These are phyloP conservation scores for Sitta carolinensis DNA, from an alignment of 2,797 vertebrate genomes.

Conservation along the genomic window DNA sequence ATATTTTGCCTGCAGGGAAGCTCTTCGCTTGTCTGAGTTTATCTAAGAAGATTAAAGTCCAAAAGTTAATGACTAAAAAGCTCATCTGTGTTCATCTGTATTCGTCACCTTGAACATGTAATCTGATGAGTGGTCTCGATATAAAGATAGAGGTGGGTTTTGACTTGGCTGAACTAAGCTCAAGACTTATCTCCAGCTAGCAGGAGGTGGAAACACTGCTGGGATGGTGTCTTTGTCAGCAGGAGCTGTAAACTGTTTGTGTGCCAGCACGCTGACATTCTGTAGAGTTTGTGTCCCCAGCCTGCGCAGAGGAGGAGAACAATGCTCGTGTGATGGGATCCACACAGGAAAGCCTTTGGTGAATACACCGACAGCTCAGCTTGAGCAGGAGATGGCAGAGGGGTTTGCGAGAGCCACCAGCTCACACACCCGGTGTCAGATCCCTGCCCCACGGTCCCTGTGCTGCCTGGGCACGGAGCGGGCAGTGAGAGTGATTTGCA, in stretches of 20 bases:
- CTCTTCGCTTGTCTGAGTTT: slow-evolving; percentile 45
- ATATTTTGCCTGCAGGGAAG: slow-evolving; percentile 8
- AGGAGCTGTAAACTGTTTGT: neutral
- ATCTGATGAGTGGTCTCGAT: neutral
- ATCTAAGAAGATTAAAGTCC: slow-evolving; percentile 52
- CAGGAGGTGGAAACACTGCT: neutral
- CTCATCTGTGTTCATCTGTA: slow-evolving; percentile 35
- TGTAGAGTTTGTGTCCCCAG: rapidly evolving
- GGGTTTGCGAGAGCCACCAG: neutral
- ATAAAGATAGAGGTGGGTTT: neutral
- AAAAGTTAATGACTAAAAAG: slow-evolving; percentile 11
- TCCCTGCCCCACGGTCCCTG: rapidly evolving
- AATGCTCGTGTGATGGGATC: neutral
- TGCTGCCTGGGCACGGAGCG: rapidly evolving
- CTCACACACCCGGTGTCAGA: rapidly evolving
- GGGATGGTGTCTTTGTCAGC: neutral
- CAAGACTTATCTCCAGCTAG: neutral
- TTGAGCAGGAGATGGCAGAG: neutral
- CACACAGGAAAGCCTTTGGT: neutral
- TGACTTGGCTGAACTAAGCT: slow-evolving; percentile 43
- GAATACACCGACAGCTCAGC: rapidly evolving
- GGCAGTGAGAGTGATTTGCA: neutral
- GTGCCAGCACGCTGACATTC: neutral
- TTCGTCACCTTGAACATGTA: slow-evolving; percentile 4
- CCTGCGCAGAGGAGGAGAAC: rapidly evolving